Base-by-base conservation (phyloP, 64 coral and sea anemone species). In the Montipora capricornis region DNA sequence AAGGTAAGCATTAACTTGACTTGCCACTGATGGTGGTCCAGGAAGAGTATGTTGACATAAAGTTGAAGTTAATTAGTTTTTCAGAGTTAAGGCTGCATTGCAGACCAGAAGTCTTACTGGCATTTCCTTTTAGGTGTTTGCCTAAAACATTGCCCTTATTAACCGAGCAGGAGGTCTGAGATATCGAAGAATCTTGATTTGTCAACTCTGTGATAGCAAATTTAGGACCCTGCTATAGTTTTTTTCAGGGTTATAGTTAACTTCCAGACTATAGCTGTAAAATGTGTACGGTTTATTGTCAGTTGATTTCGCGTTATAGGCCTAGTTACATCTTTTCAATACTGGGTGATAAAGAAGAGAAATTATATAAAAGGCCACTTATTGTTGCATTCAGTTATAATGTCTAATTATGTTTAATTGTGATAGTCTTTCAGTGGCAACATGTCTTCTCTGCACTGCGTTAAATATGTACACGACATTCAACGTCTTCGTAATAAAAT, bases 31-130 rank as follows among this genome's bases (percentile, higher is more conserved):
- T 76, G 74, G 74, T 76, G 74, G 74, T 48, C 74, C 14, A 76
- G 74, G 74, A 76, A 76, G 37, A 76, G 20, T 76, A 76, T 29
- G 45, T 55, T 55, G 74, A 76, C 8, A 76, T 76, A 45, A 76
- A 76, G 24, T 76, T 76, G 74, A 76, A 76, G 74, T 76, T 76
- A 46, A 12, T 76, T 76, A 37, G 13, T 48, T 76, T 76, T 76
- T 76, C 37, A 76, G 74, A 76, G 29, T 76, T 37, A 37, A 37
- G 37, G 37, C 37, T 37, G 37, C 37, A 37, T 37, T 37, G 37
- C 37, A 37, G 37, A 37, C 37, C 37, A 37, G 37, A 37, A 37
- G 2, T 37, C 37, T 37, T 37, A 37, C 37, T 37, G 44, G 44
- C 74, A 76, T 12, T 76, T 44, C 4, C 37, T 12, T 76, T 47